These are phyloP conservation scores for Zygothrica quintamaculata DNA, from an alignment of 2,888 invertebrate species.

Conservation along the genomic window DNA sequence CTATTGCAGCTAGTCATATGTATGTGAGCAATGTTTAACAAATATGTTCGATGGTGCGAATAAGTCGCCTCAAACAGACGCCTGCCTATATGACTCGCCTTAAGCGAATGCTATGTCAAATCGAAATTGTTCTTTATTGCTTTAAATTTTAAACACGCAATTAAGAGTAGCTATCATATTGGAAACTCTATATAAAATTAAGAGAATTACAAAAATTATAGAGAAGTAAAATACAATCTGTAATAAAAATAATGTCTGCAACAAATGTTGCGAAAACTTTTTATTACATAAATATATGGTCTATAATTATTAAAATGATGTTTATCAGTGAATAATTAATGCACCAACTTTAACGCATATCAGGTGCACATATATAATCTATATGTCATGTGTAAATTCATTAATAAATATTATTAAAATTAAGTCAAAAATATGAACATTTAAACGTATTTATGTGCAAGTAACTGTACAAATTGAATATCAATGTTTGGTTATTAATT, in stretches of 20 bases:
- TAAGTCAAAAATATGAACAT: conserved; percentile 12
- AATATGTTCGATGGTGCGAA: no score
- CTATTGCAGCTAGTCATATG: no score
- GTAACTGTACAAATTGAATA: conserved; percentile 39
- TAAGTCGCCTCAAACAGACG: no score
- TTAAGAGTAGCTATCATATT: no score
- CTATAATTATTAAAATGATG: conserved; percentile 54
- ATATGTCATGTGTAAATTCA: conserved; percentile 7
- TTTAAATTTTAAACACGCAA: no score
- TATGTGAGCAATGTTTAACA: no score
- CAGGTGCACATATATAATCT: conserved; percentile 26
- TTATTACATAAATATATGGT: conserved; percentile 36
- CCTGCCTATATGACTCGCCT: no score
- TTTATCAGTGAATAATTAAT: no score
- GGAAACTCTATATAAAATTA: no score
- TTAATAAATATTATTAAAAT: conserved; percentile 24
- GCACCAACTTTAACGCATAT: no score
- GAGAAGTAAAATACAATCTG: not conserved
- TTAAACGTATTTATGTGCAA: conserved; percentile 12
- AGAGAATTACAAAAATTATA: conserved; percentile 8
- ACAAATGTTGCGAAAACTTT: conserved; percentile 28
- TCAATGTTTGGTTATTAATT: conserved; percentile 41
- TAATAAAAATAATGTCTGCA: conserved; percentile 11
- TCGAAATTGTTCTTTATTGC: no score
- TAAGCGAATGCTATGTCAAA: no score